phyloP scores from a whole-genome alignment of 2,797 vertebrate genomes.

The Sebastes minor region DNA sequence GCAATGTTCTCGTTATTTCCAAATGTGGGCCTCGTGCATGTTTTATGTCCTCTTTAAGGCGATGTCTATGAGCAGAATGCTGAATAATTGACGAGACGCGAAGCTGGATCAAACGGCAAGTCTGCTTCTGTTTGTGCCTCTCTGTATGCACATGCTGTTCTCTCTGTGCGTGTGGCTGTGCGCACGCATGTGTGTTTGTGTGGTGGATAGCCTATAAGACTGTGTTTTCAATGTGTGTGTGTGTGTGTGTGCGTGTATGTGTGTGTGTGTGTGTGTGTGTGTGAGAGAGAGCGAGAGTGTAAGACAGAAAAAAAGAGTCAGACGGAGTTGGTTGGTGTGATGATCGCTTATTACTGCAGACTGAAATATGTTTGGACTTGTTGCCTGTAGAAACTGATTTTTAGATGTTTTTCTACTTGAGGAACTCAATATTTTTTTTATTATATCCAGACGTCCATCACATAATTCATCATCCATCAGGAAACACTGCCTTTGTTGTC shows the following conservation, averaged over 20 bases:
- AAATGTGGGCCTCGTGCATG: slow-evolving; percentile 75
- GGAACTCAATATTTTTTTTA: not conserved
- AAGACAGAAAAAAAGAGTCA: not conserved
- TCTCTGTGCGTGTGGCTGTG: slow-evolving; percentile 16
- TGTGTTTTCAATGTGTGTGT: slow-evolving; percentile 1
- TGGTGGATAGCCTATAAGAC: slow-evolving; percentile 1
- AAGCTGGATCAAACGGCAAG: slow-evolving; percentile 78
- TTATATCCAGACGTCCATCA: not conserved
- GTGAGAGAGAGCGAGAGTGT: too few species aligned
- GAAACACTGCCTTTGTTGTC: not conserved
- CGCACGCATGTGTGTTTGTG: not conserved
- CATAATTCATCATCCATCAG: not conserved
- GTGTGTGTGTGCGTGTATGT: not conserved
- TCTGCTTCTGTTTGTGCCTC: slow-evolving; percentile 73
- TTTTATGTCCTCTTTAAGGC: slow-evolving; percentile 78
- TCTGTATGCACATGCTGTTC: slow-evolving; percentile 60
- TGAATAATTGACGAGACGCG: slow-evolving; percentile 82
- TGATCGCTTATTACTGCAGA: slow-evolving; percentile 6
- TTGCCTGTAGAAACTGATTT: not conserved
- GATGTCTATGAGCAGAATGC: slow-evolving; percentile 75
- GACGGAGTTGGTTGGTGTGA: not conserved
- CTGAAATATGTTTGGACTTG: slow-evolving; percentile 1
- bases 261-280: not conserved
- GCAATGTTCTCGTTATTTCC: slow-evolving; percentile 73
- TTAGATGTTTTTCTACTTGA: not conserved